Evolutionary conservation across 2,888 invertebrate genomes (phyloP).

Genomic region (Galeopsomyia nigrocyanea): DNA sequence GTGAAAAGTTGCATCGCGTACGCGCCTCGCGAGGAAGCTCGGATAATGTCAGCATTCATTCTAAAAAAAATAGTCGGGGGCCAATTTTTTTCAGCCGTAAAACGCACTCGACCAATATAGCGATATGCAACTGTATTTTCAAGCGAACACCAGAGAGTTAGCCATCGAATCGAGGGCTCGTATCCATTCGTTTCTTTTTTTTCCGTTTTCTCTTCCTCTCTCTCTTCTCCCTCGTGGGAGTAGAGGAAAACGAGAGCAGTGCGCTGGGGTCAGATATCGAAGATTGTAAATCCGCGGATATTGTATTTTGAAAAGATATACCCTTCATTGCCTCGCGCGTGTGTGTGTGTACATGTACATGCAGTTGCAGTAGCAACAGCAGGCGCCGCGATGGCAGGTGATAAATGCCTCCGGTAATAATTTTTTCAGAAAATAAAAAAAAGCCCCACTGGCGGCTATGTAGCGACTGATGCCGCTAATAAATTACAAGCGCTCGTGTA

Average conservation of each 20-base stretch:
- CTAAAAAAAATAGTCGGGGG: too few species aligned
- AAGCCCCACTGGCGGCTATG: background rate
- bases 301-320: slow-evolving; percentile 35
- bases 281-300: slow-evolving; percentile 39
- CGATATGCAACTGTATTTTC: background rate
- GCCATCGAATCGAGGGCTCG: slow-evolving; percentile 7
- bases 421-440: slow-evolving; percentile 28
- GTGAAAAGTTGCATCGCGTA: too few species aligned
- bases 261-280: slow-evolving; percentile 22
- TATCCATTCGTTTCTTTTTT: slow-evolving; percentile 35
- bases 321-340: slow-evolving; percentile 6
- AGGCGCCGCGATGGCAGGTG: slow-evolving; percentile 7
- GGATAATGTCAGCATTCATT: too few species aligned
- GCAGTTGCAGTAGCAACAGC: background rate
- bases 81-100: too few species aligned
- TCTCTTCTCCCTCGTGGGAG: slow-evolving; percentile 6
- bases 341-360: background rate
- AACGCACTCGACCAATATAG: too few species aligned
- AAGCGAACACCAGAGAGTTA: background rate
- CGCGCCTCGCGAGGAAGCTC: too few species aligned
- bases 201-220: too few species aligned
- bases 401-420: slow-evolving; percentile 35
- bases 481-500: slow-evolving; percentile 23
- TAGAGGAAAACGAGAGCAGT: background rate
- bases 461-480: slow-evolving; percentile 29